Evolutionary conservation across 2,113 vertebrate genomes (phyloP).

Genomic region (Astur gentilis): DNA sequence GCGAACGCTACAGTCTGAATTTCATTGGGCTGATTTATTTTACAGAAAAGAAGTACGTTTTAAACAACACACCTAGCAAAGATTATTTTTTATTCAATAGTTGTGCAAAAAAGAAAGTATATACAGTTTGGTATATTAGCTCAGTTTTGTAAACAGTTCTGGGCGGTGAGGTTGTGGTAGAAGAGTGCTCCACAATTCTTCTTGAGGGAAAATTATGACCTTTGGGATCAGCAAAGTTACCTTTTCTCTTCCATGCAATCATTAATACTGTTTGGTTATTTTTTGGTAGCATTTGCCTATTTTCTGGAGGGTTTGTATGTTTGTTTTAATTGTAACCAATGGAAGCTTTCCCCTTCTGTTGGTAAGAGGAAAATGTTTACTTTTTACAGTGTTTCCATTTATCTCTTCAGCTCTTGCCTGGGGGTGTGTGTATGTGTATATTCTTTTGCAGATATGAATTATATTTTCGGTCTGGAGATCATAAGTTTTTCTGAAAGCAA

Average conservation of each 20-base stretch:
- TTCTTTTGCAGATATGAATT: slow-evolving; percentile 46
- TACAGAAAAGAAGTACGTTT: neutral
- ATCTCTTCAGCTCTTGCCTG: slow-evolving; percentile 26
- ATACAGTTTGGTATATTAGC: neutral
- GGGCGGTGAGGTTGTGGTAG: neutral
- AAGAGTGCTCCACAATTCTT: accelerated
- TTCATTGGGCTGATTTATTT: neutral
- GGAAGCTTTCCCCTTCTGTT: neutral
- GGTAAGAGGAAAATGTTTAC: neutral
- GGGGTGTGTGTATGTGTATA: neutral
- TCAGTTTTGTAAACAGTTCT: neutral
- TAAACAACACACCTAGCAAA: neutral
- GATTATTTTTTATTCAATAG: neutral
- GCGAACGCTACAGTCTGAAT: neutral
- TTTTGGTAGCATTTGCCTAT: neutral
- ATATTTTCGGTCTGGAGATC: slow-evolving; percentile 52
- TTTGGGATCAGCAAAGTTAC: neutral
- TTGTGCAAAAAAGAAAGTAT: neutral
- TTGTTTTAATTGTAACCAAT: neutral
- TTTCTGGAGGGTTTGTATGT: neutral
- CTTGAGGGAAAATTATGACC: neutral
- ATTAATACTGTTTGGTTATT: accelerated
- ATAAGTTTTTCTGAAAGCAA: slow-evolving; percentile 52
- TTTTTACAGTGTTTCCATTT: slow-evolving; percentile 12
- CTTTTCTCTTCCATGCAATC: neutral